Evolutionary conservation across 2,888 invertebrate genomes (phyloP).

Genomic region (Villa cingulata): DNA sequence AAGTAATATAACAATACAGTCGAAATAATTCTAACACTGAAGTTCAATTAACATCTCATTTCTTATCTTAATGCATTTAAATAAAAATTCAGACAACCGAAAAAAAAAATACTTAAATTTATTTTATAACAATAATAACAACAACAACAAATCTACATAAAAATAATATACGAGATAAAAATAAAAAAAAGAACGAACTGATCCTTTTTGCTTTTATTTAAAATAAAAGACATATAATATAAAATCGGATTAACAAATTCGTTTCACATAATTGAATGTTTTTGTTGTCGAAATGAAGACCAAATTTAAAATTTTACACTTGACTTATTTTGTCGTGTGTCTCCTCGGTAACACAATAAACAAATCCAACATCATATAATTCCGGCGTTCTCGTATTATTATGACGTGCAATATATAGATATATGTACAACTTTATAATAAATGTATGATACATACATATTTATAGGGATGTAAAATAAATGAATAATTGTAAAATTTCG

Average conservation of each 20-base stretch:
- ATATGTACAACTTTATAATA: too few relatives aligned
- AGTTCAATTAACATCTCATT: not conserved
- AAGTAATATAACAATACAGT: too few relatives aligned
- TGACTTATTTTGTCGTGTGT: constrained; percentile 28
- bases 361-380: too few relatives aligned
- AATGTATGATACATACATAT: too few relatives aligned
- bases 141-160: too few relatives aligned
- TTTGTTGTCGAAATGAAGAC: constrained; percentile 32
- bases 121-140: too few relatives aligned
- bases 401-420: too few relatives aligned
- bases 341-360: constrained; percentile 1
- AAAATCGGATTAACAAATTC: constrained; percentile 36
- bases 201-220: not conserved
- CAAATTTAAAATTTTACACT: constrained; percentile 39
- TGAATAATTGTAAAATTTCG: too few relatives aligned
- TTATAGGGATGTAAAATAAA: too few relatives aligned
- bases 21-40: not conserved
- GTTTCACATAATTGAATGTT: constrained; percentile 35
- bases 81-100: not conserved
- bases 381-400: too few relatives aligned
- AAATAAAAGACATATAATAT: constrained; percentile 17
- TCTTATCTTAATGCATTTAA: not conserved
- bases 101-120: not conserved
- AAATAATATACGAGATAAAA: too few relatives aligned
- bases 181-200: not conserved